Base-by-base conservation (phyloP, 2,797 vertebrate genomes). In the Cottoperca gobio region DNA sequence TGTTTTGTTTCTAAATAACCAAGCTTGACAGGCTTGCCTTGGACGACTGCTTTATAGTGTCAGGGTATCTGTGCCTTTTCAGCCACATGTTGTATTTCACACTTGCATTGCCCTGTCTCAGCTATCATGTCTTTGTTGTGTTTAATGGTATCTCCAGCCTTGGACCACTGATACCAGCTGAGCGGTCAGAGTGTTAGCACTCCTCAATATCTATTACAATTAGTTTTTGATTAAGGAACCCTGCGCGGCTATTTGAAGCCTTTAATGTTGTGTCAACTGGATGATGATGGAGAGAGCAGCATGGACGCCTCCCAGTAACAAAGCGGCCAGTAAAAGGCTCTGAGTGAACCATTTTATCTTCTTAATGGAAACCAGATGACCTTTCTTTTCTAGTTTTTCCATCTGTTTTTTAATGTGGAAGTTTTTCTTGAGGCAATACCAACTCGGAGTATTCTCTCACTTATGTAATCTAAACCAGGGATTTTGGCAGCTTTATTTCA, bases 191-290 rank as follows among this genome's bases (percentile, higher is more conserved):
- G 95, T 96, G 97, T 97, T 97, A 96, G 97, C 95, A 97, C 96
- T 98, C 96, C 96, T 96, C 94, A 95, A 95, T 98, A 99, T 98
- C 97, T 98, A 95, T 97, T 96, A 97, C 97, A 99, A 99, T 99
- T 99, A 98, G 97, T 97, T 98, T 97, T 97, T 99, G 98, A 99
- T 99, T 98, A 99, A 98, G 96, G 96, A 95, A 96, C 94, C 95
- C 94, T 91, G 95, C 89, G 86, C 91, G 95, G 95, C 95, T 94
- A 88, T 97, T 97, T 95, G 96, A 96, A 96, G 96, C 95, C 96
- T 98, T 97, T 98, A 96, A 98, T 98, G 97, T 97, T 96, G 94
- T 97, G 97, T 97, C 97, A 97, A 97, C 96, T 94, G 96, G 95
- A 96, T 93, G 89, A 96, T 98, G 97, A 98, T 98, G 96, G 96